phyloP scores from a whole-genome alignment of 1,140 invertebrate genomes.

The Drosophila cardini region DNA sequence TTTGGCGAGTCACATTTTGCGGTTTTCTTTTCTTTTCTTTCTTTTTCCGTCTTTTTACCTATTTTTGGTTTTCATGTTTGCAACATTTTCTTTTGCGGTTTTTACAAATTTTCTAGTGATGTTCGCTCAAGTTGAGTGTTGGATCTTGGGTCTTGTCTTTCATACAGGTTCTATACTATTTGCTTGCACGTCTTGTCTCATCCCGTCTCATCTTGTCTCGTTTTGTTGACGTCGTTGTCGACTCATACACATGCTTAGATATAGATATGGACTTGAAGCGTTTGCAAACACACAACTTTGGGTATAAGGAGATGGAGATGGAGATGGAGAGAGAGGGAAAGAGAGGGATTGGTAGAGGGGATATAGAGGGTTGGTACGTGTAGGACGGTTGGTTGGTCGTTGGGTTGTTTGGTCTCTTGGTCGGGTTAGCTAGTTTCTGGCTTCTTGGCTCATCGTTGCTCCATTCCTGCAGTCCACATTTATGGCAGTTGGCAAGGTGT shows the following conservation, averaged over 20 bases:
- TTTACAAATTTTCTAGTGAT: constrained; percentile 77
- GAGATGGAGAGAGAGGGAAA: too few relatives aligned
- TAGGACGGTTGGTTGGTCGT: constrained; percentile 48
- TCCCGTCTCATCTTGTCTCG: constrained; percentile 45
- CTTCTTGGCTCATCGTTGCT: constrained; percentile 55
- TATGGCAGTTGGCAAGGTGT: constrained; percentile 81
- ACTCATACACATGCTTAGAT: constrained; percentile 78
- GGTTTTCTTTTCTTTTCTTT: not conserved
- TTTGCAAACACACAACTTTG: constrained; percentile 54
- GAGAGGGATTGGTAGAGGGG: too few relatives aligned
- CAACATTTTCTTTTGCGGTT: constrained; percentile 78
- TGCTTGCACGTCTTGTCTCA: constrained; percentile 32
- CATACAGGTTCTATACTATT: constrained; percentile 70
- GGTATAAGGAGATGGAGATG: too few relatives aligned
- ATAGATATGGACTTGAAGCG: constrained; percentile 77
- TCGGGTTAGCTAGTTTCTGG: constrained; percentile 56
- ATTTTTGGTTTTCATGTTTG: constrained; percentile 62
- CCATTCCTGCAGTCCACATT: constrained; percentile 67
- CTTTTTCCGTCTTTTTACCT: too few relatives aligned
- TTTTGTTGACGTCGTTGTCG: constrained; percentile 25
- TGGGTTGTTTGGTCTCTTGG: constrained; percentile 39
- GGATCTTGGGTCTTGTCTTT: constrained; percentile 58
- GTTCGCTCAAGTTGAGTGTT: constrained; percentile 13
- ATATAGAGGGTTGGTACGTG: constrained; percentile 40
- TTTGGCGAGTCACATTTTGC: constrained; percentile 36